Evolutionary conservation across 2,888 invertebrate species (phyloP), one percentile per base, ranked within the genome.

Genomic region (Drosophila nr. fundita): DNA sequence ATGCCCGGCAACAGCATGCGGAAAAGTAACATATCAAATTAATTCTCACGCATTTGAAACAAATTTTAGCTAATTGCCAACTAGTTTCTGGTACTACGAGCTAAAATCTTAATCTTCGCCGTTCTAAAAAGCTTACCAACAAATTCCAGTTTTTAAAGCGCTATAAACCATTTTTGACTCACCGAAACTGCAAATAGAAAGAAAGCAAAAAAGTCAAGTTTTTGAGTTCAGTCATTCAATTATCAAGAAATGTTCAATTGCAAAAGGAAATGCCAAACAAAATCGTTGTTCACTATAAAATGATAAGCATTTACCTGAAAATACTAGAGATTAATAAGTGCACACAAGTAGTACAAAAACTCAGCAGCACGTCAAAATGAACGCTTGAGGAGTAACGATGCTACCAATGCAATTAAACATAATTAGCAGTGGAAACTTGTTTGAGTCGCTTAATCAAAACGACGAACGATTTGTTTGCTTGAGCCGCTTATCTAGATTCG

Each of bases 131-230:
- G 57, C 49, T 54, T 50, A 36, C 48, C 36, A 15, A 21, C 18
- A 11, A 5, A 10, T 32, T 58, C 36, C 64, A 59, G 58, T 27
- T 52, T 53, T 53, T 53, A 11, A 13, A 18, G 27, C 27, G 49
- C 13, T 1, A 10, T 4, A 57, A n/a, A 49, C 13, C 2, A 2
- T 34, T 15, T 30, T 74, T 68, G 65, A 84, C 87, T 84, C 78
- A 84, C 87, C 86, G 86, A 86, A 83, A 83, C 88, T 83, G 83
- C 70, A 88, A 88, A 72, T 50, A 67, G 13, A 87, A 67, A 73
- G 50, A 65, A 15, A 65, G 32, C 67, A 24, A 60, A 0, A 40
- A 5, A 59, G n/a, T n/a, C 24, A 48, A 32, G 15, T 57, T 48
- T 34, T 42, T 21, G 4, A 24, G 36, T 68, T 60, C 32, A 76